These are phyloP conservation scores for Willowsia nigromaculata DNA, from an alignment of 2,888 invertebrate genomes.

Conservation along the genomic window DNA sequence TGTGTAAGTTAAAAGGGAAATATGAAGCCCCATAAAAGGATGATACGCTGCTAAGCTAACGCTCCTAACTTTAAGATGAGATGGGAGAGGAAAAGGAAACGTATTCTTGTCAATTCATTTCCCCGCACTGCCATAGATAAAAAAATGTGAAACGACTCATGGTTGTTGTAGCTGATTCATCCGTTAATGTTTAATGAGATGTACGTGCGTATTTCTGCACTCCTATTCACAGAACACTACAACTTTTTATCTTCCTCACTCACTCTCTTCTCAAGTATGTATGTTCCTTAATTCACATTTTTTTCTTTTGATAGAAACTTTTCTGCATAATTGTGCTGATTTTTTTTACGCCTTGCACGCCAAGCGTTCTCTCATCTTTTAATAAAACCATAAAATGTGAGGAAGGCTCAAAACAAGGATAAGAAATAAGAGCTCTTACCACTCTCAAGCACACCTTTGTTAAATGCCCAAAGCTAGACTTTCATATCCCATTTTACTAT, in stretches of 20 bases:
- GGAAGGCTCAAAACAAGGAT: neutral
- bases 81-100: neutral
- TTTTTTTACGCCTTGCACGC: neutral
- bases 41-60: neutral
- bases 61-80: neutral
- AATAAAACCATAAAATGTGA: slow-evolving; percentile 6
- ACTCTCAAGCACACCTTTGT: neutral
- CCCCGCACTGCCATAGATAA: slow-evolving; percentile 16
- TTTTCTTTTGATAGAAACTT: neutral
- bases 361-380: neutral
- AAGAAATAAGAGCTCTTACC: neutral
- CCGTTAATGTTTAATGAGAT: no score
- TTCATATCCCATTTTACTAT: neutral
- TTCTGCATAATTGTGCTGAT: neutral
- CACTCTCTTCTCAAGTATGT: neutral
- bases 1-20: no score
- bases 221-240: neutral
- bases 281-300: neutral
- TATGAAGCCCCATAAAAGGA: neutral
- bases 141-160: no score
- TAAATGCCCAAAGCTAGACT: neutral
- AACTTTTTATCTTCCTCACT: neutral
- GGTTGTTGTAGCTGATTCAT: no score
- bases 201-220: no score
- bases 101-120: slow-evolving; percentile 42